phyloP scores from a whole-genome alignment of 2,888 invertebrate genomes.

The Cylloceria caligata region DNA sequence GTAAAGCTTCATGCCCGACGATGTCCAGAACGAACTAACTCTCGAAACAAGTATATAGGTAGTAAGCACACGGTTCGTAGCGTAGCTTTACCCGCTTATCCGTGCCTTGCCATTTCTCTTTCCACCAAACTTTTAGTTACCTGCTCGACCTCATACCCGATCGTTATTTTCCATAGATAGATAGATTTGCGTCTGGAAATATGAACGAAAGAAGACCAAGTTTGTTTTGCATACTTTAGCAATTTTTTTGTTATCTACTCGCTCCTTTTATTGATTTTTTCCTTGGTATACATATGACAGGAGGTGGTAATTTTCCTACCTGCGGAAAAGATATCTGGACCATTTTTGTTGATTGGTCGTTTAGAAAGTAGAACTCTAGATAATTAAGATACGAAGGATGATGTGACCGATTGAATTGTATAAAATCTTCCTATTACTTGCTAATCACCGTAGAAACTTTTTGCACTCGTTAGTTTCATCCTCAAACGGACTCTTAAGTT shows the following conservation, averaged over 20 bases:
- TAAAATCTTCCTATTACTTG: neutral
- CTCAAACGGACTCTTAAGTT: neutral
- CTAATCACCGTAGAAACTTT: slow-evolving; percentile 25
- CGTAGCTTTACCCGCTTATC: slow-evolving; percentile 30
- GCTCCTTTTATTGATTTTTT: neutral
- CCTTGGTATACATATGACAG: too few relatives aligned
- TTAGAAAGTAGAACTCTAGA: neutral
- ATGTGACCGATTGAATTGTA: slow-evolving; percentile 18
- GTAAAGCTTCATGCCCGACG: slow-evolving; percentile 24
- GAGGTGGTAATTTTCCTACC: too few relatives aligned
- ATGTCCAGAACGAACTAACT: slow-evolving; percentile 21
- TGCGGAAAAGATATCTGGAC: too few relatives aligned
- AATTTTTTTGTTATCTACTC: neutral
- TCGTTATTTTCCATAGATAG: neutral
- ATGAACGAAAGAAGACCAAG: neutral
- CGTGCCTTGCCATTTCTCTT: neutral
- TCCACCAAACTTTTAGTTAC: slow-evolving; percentile 42
- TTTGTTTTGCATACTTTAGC: neutral
- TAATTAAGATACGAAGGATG: slow-evolving; percentile 11
- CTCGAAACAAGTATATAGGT: slow-evolving; percentile 38
- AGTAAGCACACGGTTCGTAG: neutral
- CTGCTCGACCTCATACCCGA: neutral
- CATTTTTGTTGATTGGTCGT: too few relatives aligned
- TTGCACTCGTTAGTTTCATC: neutral
- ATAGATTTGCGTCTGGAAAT: neutral